These are phyloP conservation scores for Festucalex cinctus DNA, from an alignment of 2,113 vertebrate species.

Conservation along the genomic window DNA sequence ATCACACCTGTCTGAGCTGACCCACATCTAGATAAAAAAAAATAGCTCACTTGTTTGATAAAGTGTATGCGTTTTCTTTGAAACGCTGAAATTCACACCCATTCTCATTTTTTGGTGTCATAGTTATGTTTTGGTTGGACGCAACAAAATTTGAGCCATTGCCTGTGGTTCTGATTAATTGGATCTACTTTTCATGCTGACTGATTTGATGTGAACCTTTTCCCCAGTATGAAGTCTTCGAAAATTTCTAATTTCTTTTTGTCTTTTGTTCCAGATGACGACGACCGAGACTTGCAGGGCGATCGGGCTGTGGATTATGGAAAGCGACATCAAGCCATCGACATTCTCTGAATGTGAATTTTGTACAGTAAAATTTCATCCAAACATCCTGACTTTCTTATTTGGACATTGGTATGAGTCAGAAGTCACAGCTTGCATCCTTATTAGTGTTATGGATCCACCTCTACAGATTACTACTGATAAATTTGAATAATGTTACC, in stretches of 20 bases:
- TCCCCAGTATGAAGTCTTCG: not conserved
- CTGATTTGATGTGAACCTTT: not conserved
- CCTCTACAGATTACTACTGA: constrained; percentile 36
- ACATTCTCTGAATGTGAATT: constrained; percentile 79
- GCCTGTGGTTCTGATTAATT: not conserved
- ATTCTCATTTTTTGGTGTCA: constrained; percentile 5
- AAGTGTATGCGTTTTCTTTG: constrained; percentile 51
- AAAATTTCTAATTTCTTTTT: constrained; percentile 20
- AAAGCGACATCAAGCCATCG: constrained; percentile 82
- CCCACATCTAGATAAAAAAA: constrained; percentile 57
- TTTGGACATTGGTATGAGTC: constrained; percentile 34
- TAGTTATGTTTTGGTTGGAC: constrained; percentile 1
- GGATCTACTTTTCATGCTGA: not conserved
- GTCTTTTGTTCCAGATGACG: constrained; percentile 81
- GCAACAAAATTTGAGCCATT: not conserved
- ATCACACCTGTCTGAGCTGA: constrained; percentile 64
- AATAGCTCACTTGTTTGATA: constrained; percentile 54
- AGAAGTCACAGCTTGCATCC: constrained; percentile 30
- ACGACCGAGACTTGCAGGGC: constrained; percentile 88
- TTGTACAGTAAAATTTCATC: constrained; percentile 14
- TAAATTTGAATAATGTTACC: constrained; percentile 44
- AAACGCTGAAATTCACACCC: constrained; percentile 50
- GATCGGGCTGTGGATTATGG: constrained; percentile 85
- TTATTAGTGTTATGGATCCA: constrained; percentile 44
- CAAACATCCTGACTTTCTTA: constrained; percentile 32